A percentile compares a stretch with the other conserved stretches of the same genome.
Conservation (phyloP, 2,888 invertebrate species). For the Lepidochrysops patricia region DNA sequence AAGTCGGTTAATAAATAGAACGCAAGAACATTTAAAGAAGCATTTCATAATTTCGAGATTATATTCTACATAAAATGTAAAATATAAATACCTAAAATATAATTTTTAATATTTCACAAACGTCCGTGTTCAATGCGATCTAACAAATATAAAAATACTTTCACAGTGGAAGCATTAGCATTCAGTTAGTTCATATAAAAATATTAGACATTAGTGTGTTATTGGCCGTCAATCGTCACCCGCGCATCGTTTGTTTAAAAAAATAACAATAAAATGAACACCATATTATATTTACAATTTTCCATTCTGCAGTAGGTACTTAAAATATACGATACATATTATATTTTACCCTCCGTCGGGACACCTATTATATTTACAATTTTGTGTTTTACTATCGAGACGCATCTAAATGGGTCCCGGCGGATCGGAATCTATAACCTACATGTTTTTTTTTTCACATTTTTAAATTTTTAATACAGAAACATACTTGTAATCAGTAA, state of each 20-base stretch:
- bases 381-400: constrained; percentile 25
- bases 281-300: constrained; percentile 64
- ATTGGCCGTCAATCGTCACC: constrained; percentile 30
- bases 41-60: no score
- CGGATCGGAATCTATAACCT: constrained; percentile 35
- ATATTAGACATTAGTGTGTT: constrained; percentile 29
- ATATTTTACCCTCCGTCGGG: constrained; percentile 32
- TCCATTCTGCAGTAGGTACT: constrained; percentile 35
- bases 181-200: constrained; percentile 31
- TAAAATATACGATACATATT: constrained; percentile 51
- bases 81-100: no score
- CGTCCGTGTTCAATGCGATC: not conserved
- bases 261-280: constrained; percentile 67
- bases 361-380: constrained; percentile 47
- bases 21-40: no score
- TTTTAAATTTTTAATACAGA: constrained; percentile 47
- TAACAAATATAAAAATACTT: not conserved
- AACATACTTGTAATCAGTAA: constrained; percentile 52
- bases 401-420: constrained; percentile 23
- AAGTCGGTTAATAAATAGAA: no score
- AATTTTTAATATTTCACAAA: not conserved
- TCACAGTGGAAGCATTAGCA: constrained; percentile 8
- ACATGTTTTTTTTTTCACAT: constrained; percentile 39
- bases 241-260: constrained; percentile 52
- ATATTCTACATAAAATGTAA: no score